Percentiles rank a stretch among this genome's conserved stretches.
Evolutionary conservation across 2,888 invertebrate genomes (phyloP).

Genomic region (Habroteleia sp.): DNA sequence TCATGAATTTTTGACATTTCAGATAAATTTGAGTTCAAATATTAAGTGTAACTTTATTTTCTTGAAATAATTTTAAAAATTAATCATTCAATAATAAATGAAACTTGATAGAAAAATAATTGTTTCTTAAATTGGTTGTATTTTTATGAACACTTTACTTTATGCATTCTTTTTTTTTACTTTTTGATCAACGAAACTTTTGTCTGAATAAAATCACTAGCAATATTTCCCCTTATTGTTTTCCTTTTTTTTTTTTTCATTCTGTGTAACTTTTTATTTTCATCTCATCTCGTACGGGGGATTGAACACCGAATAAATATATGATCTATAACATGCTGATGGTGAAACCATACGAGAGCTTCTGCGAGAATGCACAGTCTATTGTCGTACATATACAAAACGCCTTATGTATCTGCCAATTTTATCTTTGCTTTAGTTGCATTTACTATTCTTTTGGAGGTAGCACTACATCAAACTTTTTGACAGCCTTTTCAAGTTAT

Average conservation of each 20-base stretch:
- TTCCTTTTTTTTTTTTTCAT: slow-evolving; percentile 36
- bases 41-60: no score
- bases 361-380: slow-evolving; percentile 42
- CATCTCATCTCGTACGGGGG: slow-evolving; percentile 35
- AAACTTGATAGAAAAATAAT: no score
- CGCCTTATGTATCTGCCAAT: slow-evolving; percentile 64
- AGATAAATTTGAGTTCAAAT: no score
- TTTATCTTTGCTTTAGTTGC: slow-evolving; percentile 61
- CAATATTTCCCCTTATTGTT: slow-evolving; percentile 40
- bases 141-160: no score
- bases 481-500: slow-evolving; percentile 57
- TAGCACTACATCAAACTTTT: slow-evolving; percentile 52
- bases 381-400: slow-evolving; percentile 50
- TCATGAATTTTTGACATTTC: no score
- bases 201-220: slow-evolving; percentile 39
- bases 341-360: slow-evolving; percentile 41
- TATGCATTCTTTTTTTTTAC: neutral
- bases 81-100: no score
- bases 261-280: slow-evolving; percentile 21
- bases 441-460: slow-evolving; percentile 38
- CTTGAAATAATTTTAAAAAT: no score
- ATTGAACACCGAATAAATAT: slow-evolving; percentile 59
- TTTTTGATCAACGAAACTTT: slow-evolving; percentile 32
- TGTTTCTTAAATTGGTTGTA: no score
- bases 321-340: slow-evolving; percentile 47